Evolutionary conservation across 2,888 invertebrate genomes (phyloP), one percentile per base, ranked within the genome.

Genomic region (Acanthosepion pharaonis): DNA sequence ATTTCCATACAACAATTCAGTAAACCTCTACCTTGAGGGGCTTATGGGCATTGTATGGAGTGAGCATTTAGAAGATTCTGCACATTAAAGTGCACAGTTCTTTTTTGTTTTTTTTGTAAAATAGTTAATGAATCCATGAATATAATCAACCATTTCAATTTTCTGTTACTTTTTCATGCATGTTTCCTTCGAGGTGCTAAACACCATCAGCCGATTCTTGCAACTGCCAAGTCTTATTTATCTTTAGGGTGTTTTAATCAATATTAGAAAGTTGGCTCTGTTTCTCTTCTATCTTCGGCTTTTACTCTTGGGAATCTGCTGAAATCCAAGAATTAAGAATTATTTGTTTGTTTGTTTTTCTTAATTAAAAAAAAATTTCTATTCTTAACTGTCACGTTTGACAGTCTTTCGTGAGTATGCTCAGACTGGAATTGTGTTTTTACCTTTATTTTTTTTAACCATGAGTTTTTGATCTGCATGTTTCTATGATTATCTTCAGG

Each of bases 321-420:
- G 33, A 78, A 78, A 78, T 78, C 78, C 78, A 78, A 78, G 78
- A 78, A 78, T 78, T 78, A 78, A 33, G 78, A 78, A n/a, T 33
- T 15, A n/a, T 78, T 78, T 78, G 78, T n/a, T 78, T 78, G 78
- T n/a, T 78, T 78, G 78, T 78, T 78, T 78, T 78, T n/a, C n/a
- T 78, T 78, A 78, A 78, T 78, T 59, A 23, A 59, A n/a, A 78
- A 78, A 78, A 78, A 78, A 78, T 15, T n/a, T 78, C n/a, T 78
- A 78, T 78, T 78, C n/a, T 78, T 78, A 78, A 78, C n/a, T 78
- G 78, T 78, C 78, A 78, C 78, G 78, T 78, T 78, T 78, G 78
- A 78, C n/a, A 78, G 33, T 33, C n/a, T n/a, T 15, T n/a, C 11
- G 11, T 78, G 78, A n/a, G 33, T 15, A 78, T 78, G 11, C 78